Evolutionary conservation across 2,888 invertebrate genomes (phyloP).

Genomic region (Leptopilina myrica): DNA sequence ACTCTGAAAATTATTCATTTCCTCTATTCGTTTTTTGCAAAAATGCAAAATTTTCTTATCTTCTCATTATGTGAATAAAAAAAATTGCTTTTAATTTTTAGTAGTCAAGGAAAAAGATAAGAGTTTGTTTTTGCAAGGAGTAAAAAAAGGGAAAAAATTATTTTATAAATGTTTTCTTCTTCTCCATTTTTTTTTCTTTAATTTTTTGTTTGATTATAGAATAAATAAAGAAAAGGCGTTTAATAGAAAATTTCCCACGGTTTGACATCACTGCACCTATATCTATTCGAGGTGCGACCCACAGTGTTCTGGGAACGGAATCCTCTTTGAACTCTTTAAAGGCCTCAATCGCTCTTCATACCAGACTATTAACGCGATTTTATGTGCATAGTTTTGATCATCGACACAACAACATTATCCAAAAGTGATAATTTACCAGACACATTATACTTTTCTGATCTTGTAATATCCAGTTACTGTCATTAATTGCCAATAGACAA

Average conservation of each 20-base stretch:
- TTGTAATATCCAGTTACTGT: not conserved
- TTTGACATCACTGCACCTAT: slow-evolving; percentile 57
- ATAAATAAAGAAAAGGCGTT: slow-evolving; percentile 48
- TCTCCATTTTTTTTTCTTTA: not conserved
- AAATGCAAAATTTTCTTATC: too few species aligned
- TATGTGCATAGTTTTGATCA: slow-evolving; percentile 5
- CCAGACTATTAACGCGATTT: slow-evolving; percentile 11
- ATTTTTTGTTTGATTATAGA: slow-evolving; percentile 41
- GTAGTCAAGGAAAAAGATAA: too few species aligned
- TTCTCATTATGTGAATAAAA: too few species aligned
- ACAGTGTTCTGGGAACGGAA: slow-evolving; percentile 53
- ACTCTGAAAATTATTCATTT: too few species aligned
- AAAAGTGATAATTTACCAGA: slow-evolving; percentile 1
- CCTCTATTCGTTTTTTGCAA: too few species aligned
- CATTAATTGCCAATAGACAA: too few species aligned
- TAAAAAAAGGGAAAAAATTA: too few species aligned
- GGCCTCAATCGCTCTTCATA: slow-evolving; percentile 40
- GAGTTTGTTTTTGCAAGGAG: too few species aligned
- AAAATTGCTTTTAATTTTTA: too few species aligned
- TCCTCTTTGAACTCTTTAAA: slow-evolving; percentile 48
- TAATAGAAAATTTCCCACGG: slow-evolving; percentile 54
- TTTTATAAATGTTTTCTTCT: too few species aligned
- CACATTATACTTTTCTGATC: not conserved
- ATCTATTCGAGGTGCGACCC: slow-evolving; percentile 49
- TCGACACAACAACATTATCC: not conserved